These are phyloP conservation scores for Lutraria lutraria DNA, from an alignment of 2,888 invertebrate species.

Conservation along the genomic window DNA sequence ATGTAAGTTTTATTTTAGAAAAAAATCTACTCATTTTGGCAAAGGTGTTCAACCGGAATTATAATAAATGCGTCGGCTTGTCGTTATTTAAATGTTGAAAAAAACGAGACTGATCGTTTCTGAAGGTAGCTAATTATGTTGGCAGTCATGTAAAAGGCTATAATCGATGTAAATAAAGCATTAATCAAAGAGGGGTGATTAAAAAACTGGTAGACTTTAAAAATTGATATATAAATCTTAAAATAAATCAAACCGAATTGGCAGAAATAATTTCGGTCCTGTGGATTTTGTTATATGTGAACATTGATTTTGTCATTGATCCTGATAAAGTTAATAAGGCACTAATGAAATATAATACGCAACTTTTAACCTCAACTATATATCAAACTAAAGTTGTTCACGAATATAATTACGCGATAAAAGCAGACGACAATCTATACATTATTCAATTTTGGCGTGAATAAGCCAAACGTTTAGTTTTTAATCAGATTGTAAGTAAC, in stretches of 20 bases:
- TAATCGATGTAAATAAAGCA: no score
- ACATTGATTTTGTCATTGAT: not conserved
- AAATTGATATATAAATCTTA: no score
- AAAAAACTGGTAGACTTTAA: no score
- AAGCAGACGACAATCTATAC: not conserved
- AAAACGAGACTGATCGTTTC: no score
- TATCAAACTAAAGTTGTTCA: not conserved
- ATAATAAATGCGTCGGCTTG: no score
- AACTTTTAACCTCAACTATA: not conserved
- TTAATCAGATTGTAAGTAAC: not conserved
- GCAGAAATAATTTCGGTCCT: not conserved
- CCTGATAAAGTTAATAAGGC: not conserved
- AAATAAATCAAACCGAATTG: not conserved
- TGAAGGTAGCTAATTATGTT: no score
- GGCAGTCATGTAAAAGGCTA: no score
- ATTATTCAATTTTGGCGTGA: not conserved
- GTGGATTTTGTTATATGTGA: not conserved
- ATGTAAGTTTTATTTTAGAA: no score
- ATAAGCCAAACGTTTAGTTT: constrained; percentile 1
- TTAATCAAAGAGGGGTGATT: no score
- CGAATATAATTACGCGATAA: not conserved
- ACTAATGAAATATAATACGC: not conserved
- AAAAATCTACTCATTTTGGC: no score
- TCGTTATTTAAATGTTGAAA: no score
- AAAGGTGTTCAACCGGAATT: no score